phyloP scores from a whole-genome alignment of 2,797 vertebrate species.

The Presbytis comata region DNA sequence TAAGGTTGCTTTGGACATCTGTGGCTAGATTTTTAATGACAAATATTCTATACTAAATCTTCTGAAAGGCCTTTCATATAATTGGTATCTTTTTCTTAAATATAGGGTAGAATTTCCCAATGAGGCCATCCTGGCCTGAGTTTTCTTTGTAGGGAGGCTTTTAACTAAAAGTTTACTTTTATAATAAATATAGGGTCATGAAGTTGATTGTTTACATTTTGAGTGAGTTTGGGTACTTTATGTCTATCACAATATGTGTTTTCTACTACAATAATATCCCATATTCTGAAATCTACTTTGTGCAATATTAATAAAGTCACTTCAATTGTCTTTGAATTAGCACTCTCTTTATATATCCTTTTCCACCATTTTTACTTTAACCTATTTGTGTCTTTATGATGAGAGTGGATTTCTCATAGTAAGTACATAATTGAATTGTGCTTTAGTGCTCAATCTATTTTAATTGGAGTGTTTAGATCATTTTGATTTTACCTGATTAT shows the following conservation, averaged over 20 bases:
- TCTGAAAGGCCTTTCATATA: not conserved
- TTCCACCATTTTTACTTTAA: not conserved
- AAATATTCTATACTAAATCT: too few relatives aligned
- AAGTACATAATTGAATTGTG: too few relatives aligned
- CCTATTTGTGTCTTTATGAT: not conserved
- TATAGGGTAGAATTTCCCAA: not conserved
- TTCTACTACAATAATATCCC: not conserved
- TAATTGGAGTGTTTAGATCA: too few relatives aligned
- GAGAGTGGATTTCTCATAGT: too few relatives aligned
- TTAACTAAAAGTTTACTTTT: not conserved
- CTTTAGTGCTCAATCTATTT: too few relatives aligned
- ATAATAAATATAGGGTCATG: not conserved
- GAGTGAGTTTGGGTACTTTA: not conserved
- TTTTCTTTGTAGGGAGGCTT: not conserved
- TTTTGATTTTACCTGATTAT: too few relatives aligned
- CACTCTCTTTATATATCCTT: not conserved
- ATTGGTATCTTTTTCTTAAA: not conserved
- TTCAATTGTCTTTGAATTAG: not conserved
- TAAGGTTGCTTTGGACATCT: too few relatives aligned
- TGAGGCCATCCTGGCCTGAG: not conserved
- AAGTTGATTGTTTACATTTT: not conserved
- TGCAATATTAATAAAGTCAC: not conserved
- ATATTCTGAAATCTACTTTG: not conserved
- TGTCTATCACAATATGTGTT: not conserved
- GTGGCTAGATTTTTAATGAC: too few relatives aligned